Evolutionary conservation across 2,888 invertebrate genomes (phyloP).

Genomic region (Apotomis betuletana): DNA sequence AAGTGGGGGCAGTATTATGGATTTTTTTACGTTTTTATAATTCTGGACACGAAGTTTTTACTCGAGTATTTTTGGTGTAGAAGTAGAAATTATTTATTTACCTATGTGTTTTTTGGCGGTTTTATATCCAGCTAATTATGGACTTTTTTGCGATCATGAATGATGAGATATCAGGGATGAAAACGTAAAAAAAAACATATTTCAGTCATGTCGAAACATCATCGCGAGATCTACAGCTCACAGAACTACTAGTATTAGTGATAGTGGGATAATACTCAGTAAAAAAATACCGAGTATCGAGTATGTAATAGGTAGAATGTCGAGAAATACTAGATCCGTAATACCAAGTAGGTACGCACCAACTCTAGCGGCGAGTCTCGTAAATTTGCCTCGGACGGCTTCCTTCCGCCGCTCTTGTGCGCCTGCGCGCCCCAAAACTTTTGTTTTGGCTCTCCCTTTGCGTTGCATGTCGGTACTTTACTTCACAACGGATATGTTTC

Average conservation of each 20-base stretch:
- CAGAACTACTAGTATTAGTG: no score
- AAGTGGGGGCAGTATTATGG: background rate
- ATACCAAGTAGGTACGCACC: background rate
- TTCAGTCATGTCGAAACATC: no score
- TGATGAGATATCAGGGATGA: no score
- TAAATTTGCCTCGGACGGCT: constrained; percentile 67
- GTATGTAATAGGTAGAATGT: no score
- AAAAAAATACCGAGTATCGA: no score
- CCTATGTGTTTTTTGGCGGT: no score
- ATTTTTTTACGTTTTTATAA: background rate
- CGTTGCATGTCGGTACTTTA: constrained; percentile 32
- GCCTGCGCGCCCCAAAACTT: constrained; percentile 51
- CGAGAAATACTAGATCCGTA: constrained; percentile 1
- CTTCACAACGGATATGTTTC: constrained; percentile 21
- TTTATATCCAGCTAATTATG: no score
- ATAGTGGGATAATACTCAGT: no score
- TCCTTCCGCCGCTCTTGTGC: constrained; percentile 59
- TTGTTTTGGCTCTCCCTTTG: constrained; percentile 40
- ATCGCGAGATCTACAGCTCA: no score
- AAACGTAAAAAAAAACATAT: no score
- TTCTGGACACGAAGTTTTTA: background rate
- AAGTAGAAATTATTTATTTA: no score
- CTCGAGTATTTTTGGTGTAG: background rate
- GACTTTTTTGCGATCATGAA: no score
- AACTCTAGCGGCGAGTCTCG: constrained; percentile 54